phyloP scores from a whole-genome alignment of 2,888 invertebrate genomes.

The Prosapia bicincta region DNA sequence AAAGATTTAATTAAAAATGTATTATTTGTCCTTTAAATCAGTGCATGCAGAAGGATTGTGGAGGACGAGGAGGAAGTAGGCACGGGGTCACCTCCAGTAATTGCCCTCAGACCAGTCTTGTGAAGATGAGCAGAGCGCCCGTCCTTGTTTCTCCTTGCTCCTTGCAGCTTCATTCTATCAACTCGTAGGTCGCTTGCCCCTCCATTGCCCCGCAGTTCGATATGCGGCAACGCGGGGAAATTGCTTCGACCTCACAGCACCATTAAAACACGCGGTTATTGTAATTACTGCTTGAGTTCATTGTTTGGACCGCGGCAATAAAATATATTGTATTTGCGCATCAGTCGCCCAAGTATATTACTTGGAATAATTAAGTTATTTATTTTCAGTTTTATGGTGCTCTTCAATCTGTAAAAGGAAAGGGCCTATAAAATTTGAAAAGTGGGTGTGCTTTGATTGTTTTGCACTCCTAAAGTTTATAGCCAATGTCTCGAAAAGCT shows the following conservation, averaged over 20 bases:
- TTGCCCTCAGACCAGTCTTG: neutral
- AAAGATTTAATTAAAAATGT: too few species aligned
- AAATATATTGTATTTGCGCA: neutral
- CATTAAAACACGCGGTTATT: neutral
- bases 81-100: neutral
- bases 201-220: neutral
- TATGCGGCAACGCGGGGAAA: neutral
- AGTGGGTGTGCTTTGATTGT: too few species aligned
- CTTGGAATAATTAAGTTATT: neutral
- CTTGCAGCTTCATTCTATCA: neutral
- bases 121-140: neutral
- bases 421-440: too few species aligned
- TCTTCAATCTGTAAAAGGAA: too few species aligned
- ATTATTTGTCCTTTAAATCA: too few species aligned
- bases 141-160: conserved; percentile 2
- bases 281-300: neutral
- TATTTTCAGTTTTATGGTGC: too few species aligned
- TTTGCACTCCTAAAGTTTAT: too few species aligned
- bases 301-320: neutral
- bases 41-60: too few species aligned
- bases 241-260: neutral
- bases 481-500: too few species aligned
- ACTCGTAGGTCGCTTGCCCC: neutral
- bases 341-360: neutral
- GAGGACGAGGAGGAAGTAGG: neutral